phyloP scores from a whole-genome alignment of 2,113 vertebrate species.

The Spermophilus dauricus region DNA sequence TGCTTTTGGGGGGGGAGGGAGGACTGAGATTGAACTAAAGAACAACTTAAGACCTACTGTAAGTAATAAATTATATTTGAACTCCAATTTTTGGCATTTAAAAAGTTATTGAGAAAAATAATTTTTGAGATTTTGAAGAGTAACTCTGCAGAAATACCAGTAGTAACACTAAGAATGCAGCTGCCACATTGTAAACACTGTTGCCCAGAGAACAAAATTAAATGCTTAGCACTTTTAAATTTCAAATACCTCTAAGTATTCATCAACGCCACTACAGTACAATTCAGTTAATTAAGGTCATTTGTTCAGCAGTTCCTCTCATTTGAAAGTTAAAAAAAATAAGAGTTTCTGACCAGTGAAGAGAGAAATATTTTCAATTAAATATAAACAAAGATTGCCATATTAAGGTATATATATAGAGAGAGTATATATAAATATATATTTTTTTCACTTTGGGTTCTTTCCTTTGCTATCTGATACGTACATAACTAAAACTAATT shows the following conservation, averaged over 20 bases:
- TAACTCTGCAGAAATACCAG: neutral
- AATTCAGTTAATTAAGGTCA: slow-evolving; percentile 25
- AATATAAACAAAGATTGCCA: neutral
- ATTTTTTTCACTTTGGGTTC: neutral
- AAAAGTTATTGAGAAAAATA: neutral
- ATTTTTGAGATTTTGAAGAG: neutral
- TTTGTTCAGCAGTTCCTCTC: slow-evolving; percentile 42
- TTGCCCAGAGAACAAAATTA: slow-evolving; percentile 37
- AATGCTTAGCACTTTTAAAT: slow-evolving; percentile 51
- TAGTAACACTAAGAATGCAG: neutral
- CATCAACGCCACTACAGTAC: neutral
- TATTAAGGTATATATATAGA: neutral
- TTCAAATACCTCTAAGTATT: neutral
- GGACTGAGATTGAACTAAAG: too few species aligned
- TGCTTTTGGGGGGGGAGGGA: neutral
- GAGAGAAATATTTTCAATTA: slow-evolving; percentile 33
- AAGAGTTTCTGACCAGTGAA: neutral
- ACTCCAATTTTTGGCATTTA: neutral
- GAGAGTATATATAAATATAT: too few species aligned
- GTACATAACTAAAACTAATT: slow-evolving; percentile 7
- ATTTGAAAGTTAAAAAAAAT: neutral
- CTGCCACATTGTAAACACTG: neutral
- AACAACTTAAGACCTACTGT: neutral
- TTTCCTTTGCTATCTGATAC: neutral
- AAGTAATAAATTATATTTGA: neutral